These are phyloP conservation scores for Zosterops pallidus DNA, from an alignment of 2,113 vertebrate species.

Conservation along the genomic window DNA sequence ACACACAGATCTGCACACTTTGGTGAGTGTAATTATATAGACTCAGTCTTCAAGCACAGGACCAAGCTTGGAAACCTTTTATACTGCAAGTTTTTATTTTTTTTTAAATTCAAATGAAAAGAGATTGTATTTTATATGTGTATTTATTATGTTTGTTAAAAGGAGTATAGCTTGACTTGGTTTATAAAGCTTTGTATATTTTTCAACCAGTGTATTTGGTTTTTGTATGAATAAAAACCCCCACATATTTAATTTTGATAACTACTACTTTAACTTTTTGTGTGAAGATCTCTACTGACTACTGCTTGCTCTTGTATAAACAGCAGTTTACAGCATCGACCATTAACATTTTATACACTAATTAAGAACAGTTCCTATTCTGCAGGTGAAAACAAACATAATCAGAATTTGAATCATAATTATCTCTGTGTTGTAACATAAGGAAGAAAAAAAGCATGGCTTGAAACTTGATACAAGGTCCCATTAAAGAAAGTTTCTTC, in stretches of 20 bases:
- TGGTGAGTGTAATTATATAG: neutral
- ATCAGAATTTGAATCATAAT: neutral
- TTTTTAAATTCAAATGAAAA: neutral
- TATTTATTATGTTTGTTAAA: slow-evolving; percentile 50
- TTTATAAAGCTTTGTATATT: slow-evolving; percentile 10
- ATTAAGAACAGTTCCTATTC: neutral
- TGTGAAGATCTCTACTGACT: neutral
- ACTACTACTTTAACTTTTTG: neutral
- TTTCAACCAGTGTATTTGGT: neutral
- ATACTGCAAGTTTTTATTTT: neutral
- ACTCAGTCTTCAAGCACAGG: neutral
- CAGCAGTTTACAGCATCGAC: fast-evolving
- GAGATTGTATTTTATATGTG: neutral
- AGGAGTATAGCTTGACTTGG: neutral
- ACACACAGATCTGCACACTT: neutral
- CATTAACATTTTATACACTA: neutral
- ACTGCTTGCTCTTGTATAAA: neutral
- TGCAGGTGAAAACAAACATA: neutral
- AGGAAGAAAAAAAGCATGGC: neutral
- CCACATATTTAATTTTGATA: neutral
- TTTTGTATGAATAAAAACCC: neutral
- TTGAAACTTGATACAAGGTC: neutral
- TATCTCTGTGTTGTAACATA: neutral
- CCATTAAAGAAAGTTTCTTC: neutral
- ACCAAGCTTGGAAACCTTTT: neutral